Evolutionary conservation across 92 coral and sea anemone genomes (phyloP).

Genomic region (Palythoa heliodiscus): DNA sequence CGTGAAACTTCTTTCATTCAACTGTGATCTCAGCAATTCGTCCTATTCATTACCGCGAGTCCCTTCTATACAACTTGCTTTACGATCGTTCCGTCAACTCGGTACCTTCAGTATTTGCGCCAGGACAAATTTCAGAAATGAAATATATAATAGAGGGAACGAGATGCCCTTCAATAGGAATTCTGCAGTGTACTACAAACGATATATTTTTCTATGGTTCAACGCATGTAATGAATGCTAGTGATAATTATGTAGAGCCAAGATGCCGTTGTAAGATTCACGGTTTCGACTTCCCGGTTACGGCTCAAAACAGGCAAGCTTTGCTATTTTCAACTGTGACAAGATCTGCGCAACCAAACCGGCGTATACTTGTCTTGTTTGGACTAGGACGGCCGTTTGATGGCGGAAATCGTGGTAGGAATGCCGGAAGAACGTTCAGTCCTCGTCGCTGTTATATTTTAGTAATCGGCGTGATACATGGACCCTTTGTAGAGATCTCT

Average conservation of each 20-base stretch:
- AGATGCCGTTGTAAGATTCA: conserved; percentile 40
- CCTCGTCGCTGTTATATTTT: conserved; percentile 39
- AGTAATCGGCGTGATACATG: conserved; percentile 18
- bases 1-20: neutral
- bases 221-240: neutral
- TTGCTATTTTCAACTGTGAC: neutral
- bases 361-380: conserved; percentile 3
- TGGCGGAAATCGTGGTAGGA: conserved; percentile 10
- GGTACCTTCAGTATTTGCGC: conserved; percentile 24
- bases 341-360: neutral
- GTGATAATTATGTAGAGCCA: neutral
- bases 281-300: conserved; percentile 31
- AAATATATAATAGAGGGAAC: conserved; percentile 32
- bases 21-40: neutral
- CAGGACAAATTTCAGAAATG: neutral
- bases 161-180: conserved; percentile 26
- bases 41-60: conserved; percentile 9
- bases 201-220: conserved; percentile 2
- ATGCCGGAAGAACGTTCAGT: conserved; percentile 9
- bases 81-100: neutral
- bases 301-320: neutral
- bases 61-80: conserved; percentile 19
- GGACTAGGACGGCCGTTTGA: conserved; percentile 37
- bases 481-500: neutral
- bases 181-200: conserved; percentile 2